A percentile compares a stretch with the other conserved stretches of the same genome.
These are phyloP conservation scores for Chymomyza fuscimana DNA, from an alignment of 2,888 invertebrate genomes.

Conservation along the genomic window DNA sequence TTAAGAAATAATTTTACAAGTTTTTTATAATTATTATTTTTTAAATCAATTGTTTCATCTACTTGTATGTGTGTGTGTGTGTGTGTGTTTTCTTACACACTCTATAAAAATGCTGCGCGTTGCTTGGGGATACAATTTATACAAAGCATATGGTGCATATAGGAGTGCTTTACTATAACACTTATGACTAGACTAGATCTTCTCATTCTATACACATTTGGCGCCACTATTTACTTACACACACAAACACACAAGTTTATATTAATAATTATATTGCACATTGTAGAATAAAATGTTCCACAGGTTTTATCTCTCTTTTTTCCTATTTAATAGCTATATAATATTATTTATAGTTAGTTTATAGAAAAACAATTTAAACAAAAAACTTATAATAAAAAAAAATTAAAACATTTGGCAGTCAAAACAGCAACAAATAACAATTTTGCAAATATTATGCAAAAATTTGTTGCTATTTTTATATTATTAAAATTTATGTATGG, in stretches of 20 bases:
- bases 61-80: neutral
- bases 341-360: constrained; percentile 13
- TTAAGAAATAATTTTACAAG: too few relatives aligned
- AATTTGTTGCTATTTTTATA: neutral
- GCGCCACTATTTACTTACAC: neutral
- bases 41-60: too few relatives aligned
- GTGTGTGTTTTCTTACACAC: neutral
- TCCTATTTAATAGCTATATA: neutral
- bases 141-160: too few relatives aligned
- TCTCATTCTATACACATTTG: neutral
- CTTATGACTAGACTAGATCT: neutral
- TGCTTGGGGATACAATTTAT: too few relatives aligned
- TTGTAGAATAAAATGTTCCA: neutral
- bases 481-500: neutral
- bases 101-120: neutral
- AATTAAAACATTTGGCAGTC: neutral
- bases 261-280: neutral
- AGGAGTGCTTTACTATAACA: too few relatives aligned
- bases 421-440: neutral
- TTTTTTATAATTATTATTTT: too few relatives aligned
- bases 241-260: neutral
- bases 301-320: too few relatives aligned
- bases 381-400: neutral
- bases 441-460: neutral
- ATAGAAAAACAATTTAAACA: constrained; percentile 4